Conservation (phyloP, 2,113 vertebrate genomes). For the Sapayoa aenigma region DNA sequence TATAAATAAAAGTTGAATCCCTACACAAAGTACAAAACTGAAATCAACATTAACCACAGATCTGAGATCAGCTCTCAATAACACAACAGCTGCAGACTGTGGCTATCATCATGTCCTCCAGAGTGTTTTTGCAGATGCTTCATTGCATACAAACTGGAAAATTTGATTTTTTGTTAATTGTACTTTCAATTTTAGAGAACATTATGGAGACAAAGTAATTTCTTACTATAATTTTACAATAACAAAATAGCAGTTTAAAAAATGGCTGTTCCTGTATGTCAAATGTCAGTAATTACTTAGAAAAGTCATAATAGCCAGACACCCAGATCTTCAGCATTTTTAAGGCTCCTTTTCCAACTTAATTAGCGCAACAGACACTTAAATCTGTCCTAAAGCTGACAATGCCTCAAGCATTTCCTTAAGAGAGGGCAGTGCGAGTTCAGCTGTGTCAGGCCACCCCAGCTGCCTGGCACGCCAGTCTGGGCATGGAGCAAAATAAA, state of each 20-base stretch:
- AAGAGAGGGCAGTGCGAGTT: background rate
- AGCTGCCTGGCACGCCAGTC: background rate
- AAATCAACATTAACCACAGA: background rate
- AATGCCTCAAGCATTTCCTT: constrained; percentile 28
- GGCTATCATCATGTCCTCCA: background rate
- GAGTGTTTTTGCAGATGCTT: constrained; percentile 41
- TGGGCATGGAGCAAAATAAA: background rate
- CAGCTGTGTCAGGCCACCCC: background rate
- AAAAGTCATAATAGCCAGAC: background rate
- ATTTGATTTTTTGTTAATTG: constrained; percentile 37
- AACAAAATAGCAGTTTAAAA: constrained; percentile 20
- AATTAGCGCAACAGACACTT: constrained; percentile 8
- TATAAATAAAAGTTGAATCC: background rate
- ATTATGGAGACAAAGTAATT: constrained; percentile 1
- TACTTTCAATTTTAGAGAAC: constrained; percentile 10
- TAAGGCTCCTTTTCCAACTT: constrained; percentile 1
- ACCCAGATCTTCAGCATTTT: background rate
- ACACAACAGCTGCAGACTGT: constrained; percentile 5
- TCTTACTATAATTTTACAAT: constrained; percentile 11
- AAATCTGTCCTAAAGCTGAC: constrained; percentile 22
- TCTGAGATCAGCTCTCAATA: background rate
- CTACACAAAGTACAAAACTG: background rate
- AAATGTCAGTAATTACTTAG: background rate
- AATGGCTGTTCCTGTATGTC: background rate
- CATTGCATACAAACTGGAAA: constrained; percentile 26